Base-by-base conservation (phyloP, 2,113 vertebrate genomes). In the Anguilla rostrata region DNA sequence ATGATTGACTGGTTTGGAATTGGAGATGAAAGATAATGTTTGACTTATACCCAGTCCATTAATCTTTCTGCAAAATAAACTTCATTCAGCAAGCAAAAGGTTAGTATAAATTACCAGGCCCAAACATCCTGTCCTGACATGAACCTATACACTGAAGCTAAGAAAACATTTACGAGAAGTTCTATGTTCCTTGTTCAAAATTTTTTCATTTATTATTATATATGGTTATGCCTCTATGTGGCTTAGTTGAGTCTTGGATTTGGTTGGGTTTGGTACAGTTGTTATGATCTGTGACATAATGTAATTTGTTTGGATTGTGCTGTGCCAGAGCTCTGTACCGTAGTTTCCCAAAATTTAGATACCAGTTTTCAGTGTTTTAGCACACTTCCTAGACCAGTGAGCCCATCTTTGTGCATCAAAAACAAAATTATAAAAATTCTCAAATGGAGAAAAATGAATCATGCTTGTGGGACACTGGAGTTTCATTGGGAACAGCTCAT, bases 1-100 rank as follows among this genome's bases (percentile, higher is more conserved):
- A 83, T 83, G 82, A 14, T 78, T 40, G 82, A 78, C 53, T 20
- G 71, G 53, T 84, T 22, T 78, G n/a, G 83, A 71, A 78, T 57
- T 81, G 5, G 82, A 82, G 71, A 9, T 75, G 75, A 85, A 89
- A 87, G 86, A 89, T 89, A 86, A 86, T 88, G 88, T 88, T 88
- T 86, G 88, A 84, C 79, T 86, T 88, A 49, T 78, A 53, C 11
- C 49, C 8, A 53, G 82, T 86, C 85, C 79, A 86, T 86, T 79
- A 86, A 82, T 88, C 82, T 88, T 82, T 84, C 85, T 84, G 60
- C 43, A 84, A 82, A 80, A 81, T 41, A 56, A 82, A 56, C 7
- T 63, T 83, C 82, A 60, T 84, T 83, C 82, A 86, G 79, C 56
- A 46, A 84, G 60, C 18, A 75, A 81, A 81, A 84, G 71, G 46